Percentiles rank a stretch among this genome's conserved stretches.
Evolutionary conservation across 1,140 invertebrate species (phyloP).

Genomic region (Pseudachorutes palmiensis): DNA sequence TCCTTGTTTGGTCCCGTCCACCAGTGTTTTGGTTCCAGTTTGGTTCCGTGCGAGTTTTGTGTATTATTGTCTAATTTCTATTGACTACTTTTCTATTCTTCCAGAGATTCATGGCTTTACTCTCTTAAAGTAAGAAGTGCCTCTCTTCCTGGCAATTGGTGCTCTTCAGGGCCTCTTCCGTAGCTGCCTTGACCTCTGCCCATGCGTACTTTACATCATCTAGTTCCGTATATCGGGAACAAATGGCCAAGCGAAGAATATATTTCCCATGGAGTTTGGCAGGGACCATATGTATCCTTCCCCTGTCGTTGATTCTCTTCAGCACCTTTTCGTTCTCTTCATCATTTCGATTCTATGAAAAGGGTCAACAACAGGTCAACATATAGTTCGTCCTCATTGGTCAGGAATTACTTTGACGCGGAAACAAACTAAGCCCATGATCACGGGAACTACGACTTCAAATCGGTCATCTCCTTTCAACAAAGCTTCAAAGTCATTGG

Average conservation of each 20-base stretch:
- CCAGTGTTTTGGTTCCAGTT: background rate
- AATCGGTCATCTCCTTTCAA: constrained; percentile 63
- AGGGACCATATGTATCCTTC: constrained; percentile 89
- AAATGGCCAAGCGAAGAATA: constrained; percentile 85
- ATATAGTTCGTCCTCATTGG: background rate
- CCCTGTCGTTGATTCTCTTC: constrained; percentile 79
- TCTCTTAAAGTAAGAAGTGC: background rate
- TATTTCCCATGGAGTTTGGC: constrained; percentile 74
- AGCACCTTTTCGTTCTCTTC: constrained; percentile 65
- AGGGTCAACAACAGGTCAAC: background rate
- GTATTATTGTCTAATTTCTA: background rate
- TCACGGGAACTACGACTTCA: constrained; percentile 76
- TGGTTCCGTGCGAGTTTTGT: background rate
- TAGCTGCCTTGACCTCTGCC: constrained; percentile 69
- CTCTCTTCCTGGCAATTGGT: too few species aligned
- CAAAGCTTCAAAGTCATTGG: constrained; percentile 71
- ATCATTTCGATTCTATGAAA: constrained; percentile 35
- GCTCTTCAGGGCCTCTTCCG: constrained; percentile 55
- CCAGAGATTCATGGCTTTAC: background rate
- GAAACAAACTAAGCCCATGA: constrained; percentile 89
- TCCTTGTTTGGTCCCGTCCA: background rate
- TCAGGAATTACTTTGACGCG: constrained; percentile 63
- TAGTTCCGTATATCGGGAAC: constrained; percentile 71
- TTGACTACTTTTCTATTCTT: background rate
- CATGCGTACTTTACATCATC: constrained; percentile 77